A percentile compares a stretch with the other conserved stretches of the same genome.
phyloP scores from a whole-genome alignment of 1,140 invertebrate species.

The Sminthurides bifidus region DNA sequence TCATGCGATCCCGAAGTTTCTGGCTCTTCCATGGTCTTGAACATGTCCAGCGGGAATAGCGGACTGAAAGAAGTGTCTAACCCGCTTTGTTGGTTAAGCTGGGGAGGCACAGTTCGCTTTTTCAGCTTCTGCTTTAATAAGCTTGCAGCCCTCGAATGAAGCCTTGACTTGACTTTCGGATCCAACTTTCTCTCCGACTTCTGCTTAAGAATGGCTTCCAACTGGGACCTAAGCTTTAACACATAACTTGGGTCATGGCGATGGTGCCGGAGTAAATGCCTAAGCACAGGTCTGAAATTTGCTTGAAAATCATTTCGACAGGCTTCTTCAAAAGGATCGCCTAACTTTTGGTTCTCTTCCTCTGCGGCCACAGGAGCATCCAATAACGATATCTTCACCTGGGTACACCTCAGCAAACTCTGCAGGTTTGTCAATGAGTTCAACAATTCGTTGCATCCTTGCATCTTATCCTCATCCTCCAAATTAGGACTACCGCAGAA shows the following conservation, averaged over 20 bases:
- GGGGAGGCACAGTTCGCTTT: too few relatives aligned
- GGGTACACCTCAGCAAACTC: conserved; percentile 41
- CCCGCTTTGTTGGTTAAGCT: too few relatives aligned
- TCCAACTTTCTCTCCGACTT: neutral
- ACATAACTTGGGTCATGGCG: neutral
- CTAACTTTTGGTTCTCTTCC: conserved; percentile 13
- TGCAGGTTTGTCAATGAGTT: conserved; percentile 1
- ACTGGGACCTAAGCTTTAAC: too few relatives aligned
- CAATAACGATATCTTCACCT: conserved; percentile 63
- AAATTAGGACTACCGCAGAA: neutral
- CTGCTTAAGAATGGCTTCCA: too few relatives aligned
- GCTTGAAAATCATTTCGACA: conserved; percentile 13
- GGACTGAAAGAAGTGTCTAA: too few relatives aligned
- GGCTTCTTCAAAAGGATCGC: conserved; percentile 3
- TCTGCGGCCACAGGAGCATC: conserved; percentile 34
- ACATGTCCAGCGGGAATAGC: too few relatives aligned
- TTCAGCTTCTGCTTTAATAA: too few relatives aligned
- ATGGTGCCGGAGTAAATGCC: conserved; percentile 10
- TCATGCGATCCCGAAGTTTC: too few relatives aligned
- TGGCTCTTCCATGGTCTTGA: too few relatives aligned
- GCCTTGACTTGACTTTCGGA: neutral
- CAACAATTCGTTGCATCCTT: neutral
- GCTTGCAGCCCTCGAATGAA: too few relatives aligned
- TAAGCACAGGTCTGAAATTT: conserved; percentile 13
- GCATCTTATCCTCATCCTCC: neutral